Conservation (phyloP, 2,797 vertebrate genomes). For the Cyclopterus lumpus region DNA sequence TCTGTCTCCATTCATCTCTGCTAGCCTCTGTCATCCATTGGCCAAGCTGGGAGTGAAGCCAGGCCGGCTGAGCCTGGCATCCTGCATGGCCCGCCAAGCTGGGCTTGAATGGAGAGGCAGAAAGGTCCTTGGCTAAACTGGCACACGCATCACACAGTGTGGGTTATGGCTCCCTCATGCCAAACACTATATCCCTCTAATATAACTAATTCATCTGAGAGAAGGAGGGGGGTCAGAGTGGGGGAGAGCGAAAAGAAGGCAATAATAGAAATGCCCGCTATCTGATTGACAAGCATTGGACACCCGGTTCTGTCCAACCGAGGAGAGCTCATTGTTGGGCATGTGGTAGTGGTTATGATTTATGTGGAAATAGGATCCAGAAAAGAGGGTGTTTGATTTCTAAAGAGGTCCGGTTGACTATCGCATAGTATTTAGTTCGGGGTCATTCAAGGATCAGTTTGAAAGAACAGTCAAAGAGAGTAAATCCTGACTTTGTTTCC, state of each 20-base stretch:
- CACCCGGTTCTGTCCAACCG: slow-evolving; percentile 29
- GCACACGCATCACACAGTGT: slow-evolving; percentile 75
- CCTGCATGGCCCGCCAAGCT: slow-evolving; percentile 49
- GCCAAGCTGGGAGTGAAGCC: slow-evolving; percentile 71
- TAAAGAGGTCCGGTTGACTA: background rate
- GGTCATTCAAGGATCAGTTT: background rate
- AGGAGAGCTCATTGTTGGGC: slow-evolving; percentile 17
- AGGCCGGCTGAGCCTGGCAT: slow-evolving; percentile 65
- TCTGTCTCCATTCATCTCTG: slow-evolving; percentile 55
- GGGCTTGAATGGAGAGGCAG: slow-evolving; percentile 65
- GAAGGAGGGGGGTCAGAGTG: slow-evolving; percentile 28
- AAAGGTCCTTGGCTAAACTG: slow-evolving; percentile 72
- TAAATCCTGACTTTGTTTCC: background rate
- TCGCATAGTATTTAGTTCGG: background rate
- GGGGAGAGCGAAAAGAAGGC: slow-evolving; percentile 26
- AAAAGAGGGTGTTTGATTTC: background rate
- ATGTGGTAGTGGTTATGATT: slow-evolving; percentile 30
- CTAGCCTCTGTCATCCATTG: slow-evolving; percentile 69
- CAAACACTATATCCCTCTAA: slow-evolving; percentile 79
- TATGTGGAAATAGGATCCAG: slow-evolving; percentile 1
- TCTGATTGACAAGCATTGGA: slow-evolving; percentile 48
- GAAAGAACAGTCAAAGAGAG: background rate
- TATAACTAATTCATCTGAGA: slow-evolving; percentile 81
- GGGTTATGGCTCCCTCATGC: slow-evolving; percentile 73
- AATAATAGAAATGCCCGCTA: slow-evolving; percentile 36